Percentiles rank a stretch among this genome's conserved stretches.
Conservation (phyloP, 2,888 invertebrate species). For the Philonicus albiceps region DNA sequence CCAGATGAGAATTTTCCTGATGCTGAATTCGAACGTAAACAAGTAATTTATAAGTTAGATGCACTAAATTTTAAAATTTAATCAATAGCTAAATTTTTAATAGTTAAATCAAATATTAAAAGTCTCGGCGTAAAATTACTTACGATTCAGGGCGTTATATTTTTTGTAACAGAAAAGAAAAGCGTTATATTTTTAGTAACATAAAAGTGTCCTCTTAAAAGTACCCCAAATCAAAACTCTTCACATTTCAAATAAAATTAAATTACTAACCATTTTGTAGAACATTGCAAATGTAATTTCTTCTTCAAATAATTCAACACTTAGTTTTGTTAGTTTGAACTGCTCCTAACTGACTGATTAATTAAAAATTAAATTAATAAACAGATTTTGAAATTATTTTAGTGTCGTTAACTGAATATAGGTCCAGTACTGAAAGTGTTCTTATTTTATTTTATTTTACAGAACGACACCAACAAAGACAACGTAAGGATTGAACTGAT, state of each 20-base stretch:
- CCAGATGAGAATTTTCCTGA: not conserved
- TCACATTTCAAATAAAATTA: not conserved
- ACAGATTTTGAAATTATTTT: not conserved
- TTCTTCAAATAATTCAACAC: not conserved
- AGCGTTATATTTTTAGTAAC: not conserved
- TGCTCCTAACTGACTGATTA: not conserved
- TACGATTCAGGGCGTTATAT: not conserved
- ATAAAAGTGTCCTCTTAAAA: not conserved
- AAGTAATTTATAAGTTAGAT: too few species aligned
- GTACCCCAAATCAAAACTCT: not conserved
- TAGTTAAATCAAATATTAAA: too few species aligned
- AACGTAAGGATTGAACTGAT: constrained; percentile 35
- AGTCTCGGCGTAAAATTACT: too few species aligned
- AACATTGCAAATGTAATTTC: not conserved
- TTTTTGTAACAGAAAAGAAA: not conserved
- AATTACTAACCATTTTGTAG: not conserved
- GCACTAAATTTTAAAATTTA: too few species aligned
- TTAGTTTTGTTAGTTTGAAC: not conserved
- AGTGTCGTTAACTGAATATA: not conserved
- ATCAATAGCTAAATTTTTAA: too few species aligned
- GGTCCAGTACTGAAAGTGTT: not conserved
- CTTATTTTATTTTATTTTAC: not conserved
- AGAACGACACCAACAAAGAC: constrained; percentile 9
- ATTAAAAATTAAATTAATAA: too few species aligned
- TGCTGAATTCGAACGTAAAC: not conserved